Base-by-base conservation (phyloP, 2,113 vertebrate species). In the Oophaga pumilio region DNA sequence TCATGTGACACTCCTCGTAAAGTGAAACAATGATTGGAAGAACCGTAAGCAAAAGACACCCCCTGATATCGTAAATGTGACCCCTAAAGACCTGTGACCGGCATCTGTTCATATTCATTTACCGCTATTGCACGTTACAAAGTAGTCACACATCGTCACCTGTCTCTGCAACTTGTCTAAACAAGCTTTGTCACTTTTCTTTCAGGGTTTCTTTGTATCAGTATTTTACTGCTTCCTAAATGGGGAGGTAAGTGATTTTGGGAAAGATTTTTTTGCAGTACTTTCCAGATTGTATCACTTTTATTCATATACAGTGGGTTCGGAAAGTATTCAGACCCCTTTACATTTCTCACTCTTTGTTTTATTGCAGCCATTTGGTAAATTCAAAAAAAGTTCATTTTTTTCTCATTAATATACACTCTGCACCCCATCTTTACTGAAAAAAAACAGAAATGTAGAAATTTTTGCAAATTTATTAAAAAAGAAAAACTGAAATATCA, bases 211-310 rank as follows among this genome's bases (percentile, higher is more conserved):
- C 93, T 99, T 99, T 88, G 98, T 99, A 85, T 99, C 98, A 8
- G 97, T 99, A 86, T 99, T 99, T 95, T 99, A 99, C 93, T 99
- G 98, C 93, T 99, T 99, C 93, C 94, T 99, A 90, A 99, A 99
- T 43, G 97, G 98, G 71, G 98, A 99, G 98, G 98, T 99, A 93
- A 91, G 97, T 95, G 86, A 4, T 43, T 15, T 8, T 43, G 14
- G 69, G 64, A 0, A 18, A 1, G 33, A 9, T 22, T 18, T 73
- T 20, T 73, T 73, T 28, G 6, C 13, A 7, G 33, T 28, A 71
- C 33, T 43, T 20, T 9, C 10, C 20, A 17, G 33, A 71, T 17
- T n/a, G 26, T 33, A 15, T 71, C 14, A 17, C 13, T 33, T 20
- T 33, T 71, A 15, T 33, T 33, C 8, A 71, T 24, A 69, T n/a